Percentiles rank a stretch among this genome's conserved stretches.
These are phyloP conservation scores for Cancer borealis DNA, from an alignment of 2,888 invertebrate species.

Conservation along the genomic window DNA sequence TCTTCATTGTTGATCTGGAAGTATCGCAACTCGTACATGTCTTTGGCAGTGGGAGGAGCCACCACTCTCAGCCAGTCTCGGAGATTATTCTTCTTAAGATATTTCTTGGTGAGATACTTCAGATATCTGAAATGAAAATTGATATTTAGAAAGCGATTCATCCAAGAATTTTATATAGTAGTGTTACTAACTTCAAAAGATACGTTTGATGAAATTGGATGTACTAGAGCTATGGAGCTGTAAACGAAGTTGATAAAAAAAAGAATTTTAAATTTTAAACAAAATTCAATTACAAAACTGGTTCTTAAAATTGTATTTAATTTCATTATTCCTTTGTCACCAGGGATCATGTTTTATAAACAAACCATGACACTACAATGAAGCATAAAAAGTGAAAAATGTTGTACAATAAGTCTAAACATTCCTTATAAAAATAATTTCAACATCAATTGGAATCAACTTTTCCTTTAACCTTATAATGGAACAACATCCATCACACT, in stretches of 20 bases:
- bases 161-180: not conserved
- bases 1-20: slow-evolving; percentile 92
- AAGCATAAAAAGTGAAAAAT: too few species aligned
- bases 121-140: slow-evolving; percentile 86
- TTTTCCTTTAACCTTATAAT: too few species aligned
- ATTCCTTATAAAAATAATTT: too few species aligned
- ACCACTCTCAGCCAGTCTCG: slow-evolving; percentile 99
- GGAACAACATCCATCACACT: too few species aligned
- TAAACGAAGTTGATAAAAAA: not conserved
- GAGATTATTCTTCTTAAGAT: slow-evolving; percentile 99
- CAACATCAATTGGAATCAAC: too few species aligned
- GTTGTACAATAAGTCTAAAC: too few species aligned
- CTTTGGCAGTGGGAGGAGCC: slow-evolving; percentile 90
- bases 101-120: slow-evolving; percentile 99
- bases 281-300: too few species aligned
- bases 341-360: too few species aligned
- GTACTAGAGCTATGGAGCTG: not conserved
- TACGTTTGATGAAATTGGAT: not conserved
- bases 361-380: too few species aligned
- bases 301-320: too few species aligned
- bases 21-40: slow-evolving; percentile 98
- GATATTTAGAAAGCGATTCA: not conserved
- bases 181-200: not conserved
- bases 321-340: too few species aligned
- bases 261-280: not conserved